These are phyloP conservation scores for Mimas tiliae DNA, from an alignment of 2,888 invertebrate genomes.

Conservation along the genomic window DNA sequence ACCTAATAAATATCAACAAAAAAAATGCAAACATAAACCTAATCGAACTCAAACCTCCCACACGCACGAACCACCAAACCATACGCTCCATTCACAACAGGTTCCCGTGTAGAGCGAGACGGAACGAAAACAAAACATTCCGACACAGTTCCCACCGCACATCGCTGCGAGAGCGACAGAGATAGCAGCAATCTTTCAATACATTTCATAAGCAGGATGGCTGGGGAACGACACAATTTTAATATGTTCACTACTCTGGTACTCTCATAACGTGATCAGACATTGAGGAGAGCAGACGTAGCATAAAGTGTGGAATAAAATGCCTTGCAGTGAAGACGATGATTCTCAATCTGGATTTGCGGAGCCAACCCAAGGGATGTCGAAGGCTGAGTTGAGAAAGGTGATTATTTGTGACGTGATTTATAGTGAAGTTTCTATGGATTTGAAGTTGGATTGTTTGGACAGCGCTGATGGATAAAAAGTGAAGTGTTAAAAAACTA, in stretches of 20 bases:
- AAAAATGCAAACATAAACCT: not conserved
- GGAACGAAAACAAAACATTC: slow-evolving; percentile 83
- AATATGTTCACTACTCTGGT: slow-evolving; percentile 53
- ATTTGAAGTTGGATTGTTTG: not conserved
- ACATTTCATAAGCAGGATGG: slow-evolving; percentile 60
- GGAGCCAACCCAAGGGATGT: slow-evolving; percentile 84
- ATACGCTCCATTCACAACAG: slow-evolving; percentile 65
- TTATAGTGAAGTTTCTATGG: slow-evolving; percentile 4
- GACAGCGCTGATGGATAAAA: not conserved
- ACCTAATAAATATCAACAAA: too few relatives aligned
- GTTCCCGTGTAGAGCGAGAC: slow-evolving; percentile 71
- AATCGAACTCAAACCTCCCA: slow-evolving; percentile 57
- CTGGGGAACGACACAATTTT: slow-evolving; percentile 70
- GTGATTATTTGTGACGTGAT: slow-evolving; percentile 61
- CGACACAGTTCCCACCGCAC: slow-evolving; percentile 78
- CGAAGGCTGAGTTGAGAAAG: slow-evolving; percentile 89
- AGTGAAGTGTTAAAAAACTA: not conserved
- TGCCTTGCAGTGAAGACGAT: slow-evolving; percentile 87
- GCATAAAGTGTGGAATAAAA: slow-evolving; percentile 42
- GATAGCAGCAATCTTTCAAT: slow-evolving; percentile 49
- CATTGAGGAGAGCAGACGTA: slow-evolving; percentile 51
- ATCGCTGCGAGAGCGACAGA: slow-evolving; percentile 47
- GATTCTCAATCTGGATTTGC: slow-evolving; percentile 80
- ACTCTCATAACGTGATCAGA: slow-evolving; percentile 51
- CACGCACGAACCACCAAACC: slow-evolving; percentile 49